Evolutionary conservation across 2,888 invertebrate genomes (phyloP).

Genomic region (Pseudococcus jackbeardsleyi): DNA sequence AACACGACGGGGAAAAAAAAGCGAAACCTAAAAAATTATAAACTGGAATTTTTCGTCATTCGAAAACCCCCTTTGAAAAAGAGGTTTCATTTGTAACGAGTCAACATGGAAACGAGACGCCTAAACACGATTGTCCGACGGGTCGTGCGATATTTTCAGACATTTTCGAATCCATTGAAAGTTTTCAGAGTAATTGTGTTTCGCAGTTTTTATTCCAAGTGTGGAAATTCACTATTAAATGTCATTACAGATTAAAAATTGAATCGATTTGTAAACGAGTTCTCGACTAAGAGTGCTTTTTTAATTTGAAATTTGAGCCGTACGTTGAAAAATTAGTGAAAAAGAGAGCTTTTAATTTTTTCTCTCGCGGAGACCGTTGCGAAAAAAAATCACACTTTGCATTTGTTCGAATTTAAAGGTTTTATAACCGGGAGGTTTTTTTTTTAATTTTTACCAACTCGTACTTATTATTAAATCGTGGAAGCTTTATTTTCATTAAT

Average conservation of each 20-base stretch:
- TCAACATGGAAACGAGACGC: not conserved
- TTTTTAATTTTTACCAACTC: slow-evolving; percentile 37
- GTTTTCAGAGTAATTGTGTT: slow-evolving; percentile 21
- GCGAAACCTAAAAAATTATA: not conserved
- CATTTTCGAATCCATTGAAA: slow-evolving; percentile 28
- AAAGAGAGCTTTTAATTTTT: slow-evolving; percentile 42
- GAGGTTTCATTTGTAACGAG: not conserved
- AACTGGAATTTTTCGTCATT: not conserved
- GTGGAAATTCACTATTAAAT: slow-evolving; percentile 36
- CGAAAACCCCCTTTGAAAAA: not conserved
- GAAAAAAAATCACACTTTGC: slow-evolving; percentile 22
- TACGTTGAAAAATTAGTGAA: slow-evolving; percentile 34
- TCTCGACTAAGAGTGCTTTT: slow-evolving; percentile 4
- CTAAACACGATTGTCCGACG: not conserved
- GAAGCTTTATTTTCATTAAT: slow-evolving; percentile 50
- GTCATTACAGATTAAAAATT: slow-evolving; percentile 32
- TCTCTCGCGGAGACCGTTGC: too few relatives aligned
- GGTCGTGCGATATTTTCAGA: not conserved
- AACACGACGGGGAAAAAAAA: not conserved
- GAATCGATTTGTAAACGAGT: slow-evolving; percentile 19
- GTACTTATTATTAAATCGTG: slow-evolving; percentile 45
- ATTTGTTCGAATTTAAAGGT: slow-evolving; percentile 46
- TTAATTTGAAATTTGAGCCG: slow-evolving; percentile 42
- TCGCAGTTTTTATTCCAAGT: not conserved
- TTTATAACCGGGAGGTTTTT: slow-evolving; percentile 11